Conservation (phyloP, 2,888 invertebrate species). For the Hypselothyrea guttata region DNA sequence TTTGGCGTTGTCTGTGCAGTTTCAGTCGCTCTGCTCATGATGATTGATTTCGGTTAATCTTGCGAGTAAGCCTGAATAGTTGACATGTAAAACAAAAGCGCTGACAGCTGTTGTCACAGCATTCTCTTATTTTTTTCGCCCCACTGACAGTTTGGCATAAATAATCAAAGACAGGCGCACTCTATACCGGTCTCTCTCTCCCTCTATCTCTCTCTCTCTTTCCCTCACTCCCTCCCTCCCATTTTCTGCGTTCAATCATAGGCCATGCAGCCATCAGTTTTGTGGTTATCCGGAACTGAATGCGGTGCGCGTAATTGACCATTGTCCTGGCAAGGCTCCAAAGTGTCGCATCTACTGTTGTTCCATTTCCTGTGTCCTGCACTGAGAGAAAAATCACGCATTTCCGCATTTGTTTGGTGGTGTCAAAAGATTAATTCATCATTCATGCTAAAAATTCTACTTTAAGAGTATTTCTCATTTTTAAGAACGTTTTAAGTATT, state of each 20-base stretch:
- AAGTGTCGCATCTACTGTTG: slow-evolving; percentile 6
- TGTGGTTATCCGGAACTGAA: slow-evolving; percentile 30
- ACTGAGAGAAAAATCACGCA: too few species aligned
- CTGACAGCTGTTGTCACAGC: slow-evolving; percentile 51
- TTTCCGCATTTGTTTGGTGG: too few species aligned
- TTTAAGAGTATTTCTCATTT: too few species aligned
- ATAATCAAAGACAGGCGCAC: slow-evolving; percentile 35
- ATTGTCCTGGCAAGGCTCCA: slow-evolving; percentile 39
- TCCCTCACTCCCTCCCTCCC: background rate
- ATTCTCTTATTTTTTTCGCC: slow-evolving; percentile 5
- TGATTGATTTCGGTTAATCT: slow-evolving; percentile 38
- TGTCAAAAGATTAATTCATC: too few species aligned
- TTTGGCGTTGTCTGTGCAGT: background rate
- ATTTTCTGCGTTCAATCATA: too few species aligned
- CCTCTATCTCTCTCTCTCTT: background rate
- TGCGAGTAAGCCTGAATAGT: slow-evolving; percentile 21
- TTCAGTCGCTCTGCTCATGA: slow-evolving; percentile 9
- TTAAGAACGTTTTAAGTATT: too few species aligned
- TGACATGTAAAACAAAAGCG: slow-evolving; percentile 59
- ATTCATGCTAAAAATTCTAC: too few species aligned
- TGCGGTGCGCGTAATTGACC: slow-evolving; percentile 50
- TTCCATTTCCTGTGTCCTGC: too few species aligned
- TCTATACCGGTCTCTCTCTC: background rate
- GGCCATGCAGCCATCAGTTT: slow-evolving; percentile 11
- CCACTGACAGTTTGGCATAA: slow-evolving; percentile 29